phyloP scores from a whole-genome alignment of 1,140 invertebrate species.

The Holcopasites calliopsidis region DNA sequence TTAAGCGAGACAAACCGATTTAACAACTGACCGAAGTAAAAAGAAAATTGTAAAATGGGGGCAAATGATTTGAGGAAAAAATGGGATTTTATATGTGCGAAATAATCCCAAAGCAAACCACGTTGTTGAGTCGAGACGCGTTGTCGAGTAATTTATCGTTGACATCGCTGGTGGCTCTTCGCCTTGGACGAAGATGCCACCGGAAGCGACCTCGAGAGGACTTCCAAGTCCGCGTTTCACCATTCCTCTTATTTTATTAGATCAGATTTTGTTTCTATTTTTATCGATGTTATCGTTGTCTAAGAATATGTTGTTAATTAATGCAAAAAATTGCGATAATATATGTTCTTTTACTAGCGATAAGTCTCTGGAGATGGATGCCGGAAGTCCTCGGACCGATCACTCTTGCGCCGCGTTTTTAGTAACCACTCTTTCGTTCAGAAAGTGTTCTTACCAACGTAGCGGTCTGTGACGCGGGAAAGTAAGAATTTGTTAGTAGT shows the following conservation, averaged over 20 bases:
- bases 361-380: neutral
- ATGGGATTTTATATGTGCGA: neutral
- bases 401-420: neutral
- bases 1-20: constrained; percentile 31
- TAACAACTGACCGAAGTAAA: neutral
- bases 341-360: too few relatives aligned
- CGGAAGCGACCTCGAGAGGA: neutral
- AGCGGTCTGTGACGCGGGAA: neutral
- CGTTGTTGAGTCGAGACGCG: neutral
- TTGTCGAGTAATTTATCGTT: neutral
- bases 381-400: neutral
- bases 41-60: neutral
- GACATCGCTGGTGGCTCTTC: neutral
- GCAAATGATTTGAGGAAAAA: neutral
- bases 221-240: too few relatives aligned
- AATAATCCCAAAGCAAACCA: neutral
- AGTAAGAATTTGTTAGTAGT: constrained; percentile 6
- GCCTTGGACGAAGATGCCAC: neutral
- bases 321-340: too few relatives aligned
- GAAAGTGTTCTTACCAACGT: constrained; percentile 18
- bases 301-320: too few relatives aligned
- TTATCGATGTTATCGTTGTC: too few relatives aligned
- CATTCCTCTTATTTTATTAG: neutral
- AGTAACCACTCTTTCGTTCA: neutral
- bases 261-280: neutral